These are phyloP conservation scores for Apostichopus parvimensis DNA, from an alignment of 35 echinoderm and acorn worm species.

Conservation along the genomic window DNA sequence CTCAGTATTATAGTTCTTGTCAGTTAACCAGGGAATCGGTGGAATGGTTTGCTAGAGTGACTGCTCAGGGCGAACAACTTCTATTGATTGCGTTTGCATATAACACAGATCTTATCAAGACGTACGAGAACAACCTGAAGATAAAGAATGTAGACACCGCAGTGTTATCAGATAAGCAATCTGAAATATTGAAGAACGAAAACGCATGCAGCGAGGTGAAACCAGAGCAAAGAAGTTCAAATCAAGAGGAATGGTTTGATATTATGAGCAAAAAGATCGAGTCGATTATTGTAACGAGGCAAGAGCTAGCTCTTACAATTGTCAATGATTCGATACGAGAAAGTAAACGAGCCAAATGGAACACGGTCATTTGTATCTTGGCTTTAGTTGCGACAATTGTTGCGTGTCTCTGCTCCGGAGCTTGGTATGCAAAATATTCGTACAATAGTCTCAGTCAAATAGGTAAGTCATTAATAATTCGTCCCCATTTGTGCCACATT, in stretches of 20 bases:
- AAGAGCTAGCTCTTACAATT: background rate
- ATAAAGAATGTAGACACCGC: background rate
- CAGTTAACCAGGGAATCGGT: background rate
- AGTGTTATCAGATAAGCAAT: background rate
- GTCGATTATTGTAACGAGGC: slow-evolving; percentile 2
- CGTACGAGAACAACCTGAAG: background rate
- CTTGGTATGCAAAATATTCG: slow-evolving; percentile 29
- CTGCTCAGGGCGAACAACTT: slow-evolving; percentile 19
- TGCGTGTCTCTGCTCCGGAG: slow-evolving; percentile 14
- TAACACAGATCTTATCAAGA: background rate
- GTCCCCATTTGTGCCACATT: too few species aligned
- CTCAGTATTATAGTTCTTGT: slow-evolving; percentile 34
- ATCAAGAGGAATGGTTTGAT: background rate
- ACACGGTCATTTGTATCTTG: background rate
- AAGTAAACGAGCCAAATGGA: background rate
- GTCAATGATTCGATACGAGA: background rate
- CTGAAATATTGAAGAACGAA: background rate
- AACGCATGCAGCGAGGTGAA: background rate
- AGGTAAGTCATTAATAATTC: background rate
- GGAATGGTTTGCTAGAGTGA: slow-evolving; percentile 24
- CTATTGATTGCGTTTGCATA: slow-evolving; percentile 13
- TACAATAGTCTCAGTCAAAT: slow-evolving; percentile 17
- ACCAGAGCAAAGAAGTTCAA: background rate
- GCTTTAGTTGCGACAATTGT: background rate
- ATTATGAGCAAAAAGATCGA: slow-evolving; percentile 37